Evolutionary conservation across 1,140 invertebrate genomes (phyloP).

Genomic region (Dreissena polymorpha): DNA sequence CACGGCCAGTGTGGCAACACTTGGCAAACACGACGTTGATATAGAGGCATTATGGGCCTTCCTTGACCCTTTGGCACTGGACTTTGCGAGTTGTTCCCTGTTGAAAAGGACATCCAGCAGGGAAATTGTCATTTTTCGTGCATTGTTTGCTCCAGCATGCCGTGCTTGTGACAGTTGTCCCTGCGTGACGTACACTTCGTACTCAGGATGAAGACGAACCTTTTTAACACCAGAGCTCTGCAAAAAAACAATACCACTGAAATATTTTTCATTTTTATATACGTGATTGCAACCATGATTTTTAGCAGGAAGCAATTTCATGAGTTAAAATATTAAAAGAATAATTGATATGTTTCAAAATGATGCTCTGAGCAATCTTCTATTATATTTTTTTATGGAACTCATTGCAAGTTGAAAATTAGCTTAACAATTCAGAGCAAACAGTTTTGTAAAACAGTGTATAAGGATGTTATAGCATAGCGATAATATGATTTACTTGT

Average conservation of each 20-base stretch:
- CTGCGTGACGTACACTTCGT: constrained; percentile 16
- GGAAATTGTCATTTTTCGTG: constrained; percentile 30
- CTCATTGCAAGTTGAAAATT: no score
- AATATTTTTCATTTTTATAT: background rate
- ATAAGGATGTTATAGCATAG: no score
- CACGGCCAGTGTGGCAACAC: constrained; percentile 1
- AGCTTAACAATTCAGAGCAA: background rate
- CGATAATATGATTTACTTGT: background rate
- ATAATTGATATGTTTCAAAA: no score
- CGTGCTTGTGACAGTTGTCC: constrained; percentile 31
- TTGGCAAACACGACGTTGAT: background rate
- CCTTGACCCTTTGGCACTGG: constrained; percentile 42
- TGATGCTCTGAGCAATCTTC: no score
- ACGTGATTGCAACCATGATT: background rate
- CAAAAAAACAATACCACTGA: constrained; percentile 16
- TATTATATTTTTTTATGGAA: no score
- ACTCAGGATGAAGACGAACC: constrained; percentile 9
- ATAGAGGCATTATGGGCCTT: constrained; percentile 30
- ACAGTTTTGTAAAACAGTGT: no score
- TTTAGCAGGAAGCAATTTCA: background rate
- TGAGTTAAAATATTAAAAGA: no score
- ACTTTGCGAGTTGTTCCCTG: constrained; percentile 35
- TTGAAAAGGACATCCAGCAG: constrained; percentile 32
- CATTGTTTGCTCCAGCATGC: constrained; percentile 19
- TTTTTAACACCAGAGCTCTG: constrained; percentile 36